Conservation (phyloP, 2,113 vertebrate genomes). For the Accipiter cooperii region DNA sequence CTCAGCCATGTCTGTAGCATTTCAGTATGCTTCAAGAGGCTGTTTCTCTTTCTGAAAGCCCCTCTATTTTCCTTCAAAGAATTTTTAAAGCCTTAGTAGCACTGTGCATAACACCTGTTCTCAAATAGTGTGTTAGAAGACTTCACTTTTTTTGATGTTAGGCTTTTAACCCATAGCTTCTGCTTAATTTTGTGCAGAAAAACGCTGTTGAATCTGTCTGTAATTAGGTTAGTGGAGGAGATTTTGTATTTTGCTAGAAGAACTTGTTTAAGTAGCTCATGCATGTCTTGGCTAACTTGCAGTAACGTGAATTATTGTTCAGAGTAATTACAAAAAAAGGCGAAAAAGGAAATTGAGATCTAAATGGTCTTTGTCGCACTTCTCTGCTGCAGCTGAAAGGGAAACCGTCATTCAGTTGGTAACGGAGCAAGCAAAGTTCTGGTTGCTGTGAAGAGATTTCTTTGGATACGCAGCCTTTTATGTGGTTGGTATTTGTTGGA, state of each 20-base stretch:
- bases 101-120: fast-evolving
- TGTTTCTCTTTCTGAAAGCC: not conserved
- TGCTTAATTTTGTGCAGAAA: not conserved
- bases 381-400: not conserved
- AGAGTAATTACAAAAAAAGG: not conserved
- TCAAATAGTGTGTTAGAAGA: not conserved
- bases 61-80: not conserved
- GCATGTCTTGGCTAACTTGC: fast-evolving
- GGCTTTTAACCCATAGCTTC: not conserved
- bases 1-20: not conserved
- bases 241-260: not conserved
- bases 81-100: not conserved
- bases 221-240: not conserved
- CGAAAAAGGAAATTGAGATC: not conserved
- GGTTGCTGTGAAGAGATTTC: not conserved
- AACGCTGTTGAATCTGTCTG: not conserved
- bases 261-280: not conserved
- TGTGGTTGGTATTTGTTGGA: not conserved
- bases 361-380: not conserved
- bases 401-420: not conserved
- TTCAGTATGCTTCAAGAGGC: not conserved
- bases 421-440: not conserved
- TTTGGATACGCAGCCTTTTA: not conserved
- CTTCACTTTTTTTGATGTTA: not conserved
- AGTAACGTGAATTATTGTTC: not conserved